Conservation (phyloP, 2,113 vertebrate species). For the Laticauda colubrina region DNA sequence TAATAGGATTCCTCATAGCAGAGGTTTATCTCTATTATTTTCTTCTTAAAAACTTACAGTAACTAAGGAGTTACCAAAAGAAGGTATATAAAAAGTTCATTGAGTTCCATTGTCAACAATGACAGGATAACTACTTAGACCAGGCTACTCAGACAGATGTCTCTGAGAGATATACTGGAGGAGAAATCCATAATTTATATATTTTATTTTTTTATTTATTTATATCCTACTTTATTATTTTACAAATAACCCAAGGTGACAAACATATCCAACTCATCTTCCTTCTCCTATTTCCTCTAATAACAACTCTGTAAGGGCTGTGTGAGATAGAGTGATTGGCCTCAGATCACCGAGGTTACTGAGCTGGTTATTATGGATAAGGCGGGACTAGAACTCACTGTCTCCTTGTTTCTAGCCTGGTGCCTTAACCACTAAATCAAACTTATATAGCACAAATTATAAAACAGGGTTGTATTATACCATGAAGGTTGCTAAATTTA, state of each 20-base stretch:
- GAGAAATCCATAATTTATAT: neutral
- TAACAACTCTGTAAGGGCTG: neutral
- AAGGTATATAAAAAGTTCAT: neutral
- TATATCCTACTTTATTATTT: neutral
- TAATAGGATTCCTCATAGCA: constrained; percentile 3
- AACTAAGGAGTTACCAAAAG: neutral
- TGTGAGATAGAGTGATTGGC: neutral
- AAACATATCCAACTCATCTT: neutral
- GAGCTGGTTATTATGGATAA: neutral
- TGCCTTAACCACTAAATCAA: neutral
- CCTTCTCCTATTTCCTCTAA: neutral
- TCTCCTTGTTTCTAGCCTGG: neutral
- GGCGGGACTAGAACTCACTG: neutral
- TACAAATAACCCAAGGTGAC: neutral
- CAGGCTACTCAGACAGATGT: neutral
- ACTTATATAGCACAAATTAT: neutral
- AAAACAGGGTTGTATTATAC: neutral
- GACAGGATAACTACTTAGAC: neutral
- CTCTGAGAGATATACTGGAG: neutral
- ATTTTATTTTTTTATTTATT: neutral
- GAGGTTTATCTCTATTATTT: neutral
- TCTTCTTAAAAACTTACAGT: neutral
- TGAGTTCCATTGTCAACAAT: neutral
- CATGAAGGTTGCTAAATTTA: neutral
- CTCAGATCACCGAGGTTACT: no score